Evolutionary conservation across 2,888 invertebrate species (phyloP).

Genomic region (Hypsopygia costalis): DNA sequence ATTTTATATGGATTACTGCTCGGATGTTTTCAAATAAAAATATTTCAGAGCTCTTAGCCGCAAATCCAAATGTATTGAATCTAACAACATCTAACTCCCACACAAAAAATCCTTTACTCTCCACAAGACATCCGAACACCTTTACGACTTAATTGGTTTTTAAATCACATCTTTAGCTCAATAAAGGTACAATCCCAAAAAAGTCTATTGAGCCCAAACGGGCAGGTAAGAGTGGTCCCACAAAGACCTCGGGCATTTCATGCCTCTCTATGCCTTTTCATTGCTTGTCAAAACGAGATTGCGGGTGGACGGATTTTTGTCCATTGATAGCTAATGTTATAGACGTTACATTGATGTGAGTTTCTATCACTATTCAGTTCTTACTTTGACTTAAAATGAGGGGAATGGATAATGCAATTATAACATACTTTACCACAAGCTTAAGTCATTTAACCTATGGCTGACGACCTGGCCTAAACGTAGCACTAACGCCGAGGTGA

Average conservation of each 20-base stretch:
- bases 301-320: slow-evolving; percentile 1
- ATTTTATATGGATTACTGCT: too few relatives aligned
- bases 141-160: slow-evolving; percentile 52
- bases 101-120: not conserved
- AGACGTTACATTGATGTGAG: not conserved
- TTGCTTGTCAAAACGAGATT: slow-evolving; percentile 21
- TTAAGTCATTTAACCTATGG: too few relatives aligned
- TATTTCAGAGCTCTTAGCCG: not conserved
- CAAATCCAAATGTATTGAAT: not conserved
- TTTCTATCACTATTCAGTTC: not conserved
- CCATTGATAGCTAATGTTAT: slow-evolving; percentile 4
- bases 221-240: slow-evolving; percentile 20
- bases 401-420: too few relatives aligned
- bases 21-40: not conserved
- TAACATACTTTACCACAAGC: too few relatives aligned
- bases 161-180: slow-evolving; percentile 37
- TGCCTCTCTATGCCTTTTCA: slow-evolving; percentile 20
- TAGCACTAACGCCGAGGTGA: too few relatives aligned
- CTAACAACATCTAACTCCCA: not conserved
- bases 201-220: slow-evolving; percentile 16
- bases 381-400: too few relatives aligned
- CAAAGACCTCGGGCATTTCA: slow-evolving; percentile 19
- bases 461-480: too few relatives aligned
- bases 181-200: slow-evolving; percentile 30
- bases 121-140: not conserved